Evolutionary conservation across 2,113 vertebrate genomes (phyloP).

Genomic region (Nothocercus nigrocapillus): DNA sequence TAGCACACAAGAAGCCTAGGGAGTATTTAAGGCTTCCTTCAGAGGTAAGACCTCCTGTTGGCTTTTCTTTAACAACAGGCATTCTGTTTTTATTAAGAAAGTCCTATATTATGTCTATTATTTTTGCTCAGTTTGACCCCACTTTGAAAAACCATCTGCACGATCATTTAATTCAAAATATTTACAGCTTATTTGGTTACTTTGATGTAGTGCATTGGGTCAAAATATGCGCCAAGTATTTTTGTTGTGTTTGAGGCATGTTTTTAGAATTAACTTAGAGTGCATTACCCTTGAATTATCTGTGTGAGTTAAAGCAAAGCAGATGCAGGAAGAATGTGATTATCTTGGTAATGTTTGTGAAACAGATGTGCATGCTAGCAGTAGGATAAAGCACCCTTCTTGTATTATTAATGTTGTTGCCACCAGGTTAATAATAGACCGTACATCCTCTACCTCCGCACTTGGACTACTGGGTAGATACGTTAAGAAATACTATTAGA

Average conservation of each 20-base stretch:
- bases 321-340: slow-evolving; percentile 71
- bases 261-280: slow-evolving; percentile 69
- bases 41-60: not conserved
- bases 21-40: not conserved
- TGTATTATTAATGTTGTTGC: slow-evolving; percentile 49
- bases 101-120: not conserved
- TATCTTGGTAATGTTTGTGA: slow-evolving; percentile 66
- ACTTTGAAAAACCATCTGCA: not conserved
- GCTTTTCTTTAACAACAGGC: not conserved
- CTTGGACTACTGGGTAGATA: not conserved
- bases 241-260: slow-evolving; percentile 48
- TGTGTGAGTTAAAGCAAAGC: slow-evolving; percentile 70
- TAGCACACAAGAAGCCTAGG: not conserved
- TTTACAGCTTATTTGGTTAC: slow-evolving; percentile 42
- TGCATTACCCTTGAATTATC: slow-evolving; percentile 74
- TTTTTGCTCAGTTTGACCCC: not conserved
- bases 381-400: slow-evolving; percentile 48
- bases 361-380: slow-evolving; percentile 18
- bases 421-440: slow-evolving; percentile 45
- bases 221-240: slow-evolving; percentile 63
- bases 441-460: not conserved
- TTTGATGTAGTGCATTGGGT: slow-evolving; percentile 58
- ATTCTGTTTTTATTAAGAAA: not conserved
- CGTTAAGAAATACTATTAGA: not conserved
- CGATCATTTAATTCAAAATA: slow-evolving; percentile 9